These are phyloP conservation scores for Colletes collaris DNA, from an alignment of 2,888 invertebrate species.

Conservation along the genomic window DNA sequence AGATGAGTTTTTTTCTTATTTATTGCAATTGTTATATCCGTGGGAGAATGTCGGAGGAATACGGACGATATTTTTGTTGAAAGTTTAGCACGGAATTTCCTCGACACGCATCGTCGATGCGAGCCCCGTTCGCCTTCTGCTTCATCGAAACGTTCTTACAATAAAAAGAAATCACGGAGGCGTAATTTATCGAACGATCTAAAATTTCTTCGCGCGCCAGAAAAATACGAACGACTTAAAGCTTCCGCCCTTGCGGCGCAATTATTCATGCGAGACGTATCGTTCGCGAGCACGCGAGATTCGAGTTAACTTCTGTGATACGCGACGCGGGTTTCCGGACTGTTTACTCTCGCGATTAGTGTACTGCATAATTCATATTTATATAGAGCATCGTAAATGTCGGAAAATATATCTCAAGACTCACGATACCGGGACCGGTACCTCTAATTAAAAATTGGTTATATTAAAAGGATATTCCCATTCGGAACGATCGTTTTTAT, in stretches of 20 bases:
- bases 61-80: not conserved
- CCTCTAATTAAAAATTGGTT: too few relatives aligned
- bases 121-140: not conserved
- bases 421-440: too few relatives aligned
- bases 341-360: not conserved
- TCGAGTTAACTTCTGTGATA: conserved; percentile 53
- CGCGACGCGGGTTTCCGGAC: conserved; percentile 13
- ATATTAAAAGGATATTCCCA: too few relatives aligned
- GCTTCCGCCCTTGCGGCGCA: conserved; percentile 42
- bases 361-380: conserved; percentile 20
- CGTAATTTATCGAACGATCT: conserved; percentile 30
- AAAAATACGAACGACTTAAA: conserved; percentile 16
- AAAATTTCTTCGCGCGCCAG: conserved; percentile 27
- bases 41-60: not conserved
- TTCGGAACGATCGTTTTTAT: too few relatives aligned
- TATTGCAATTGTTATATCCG: not conserved
- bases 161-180: conserved; percentile 7
- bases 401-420: too few relatives aligned
- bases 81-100: not conserved
- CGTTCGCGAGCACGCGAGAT: conserved; percentile 44
- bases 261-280: conserved; percentile 55
- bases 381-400: not conserved
- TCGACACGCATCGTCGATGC: not conserved
- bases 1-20: too few relatives aligned
- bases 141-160: not conserved